Evolutionary conservation across 2,888 invertebrate genomes (phyloP).

Genomic region (Amphipyra berbera): DNA sequence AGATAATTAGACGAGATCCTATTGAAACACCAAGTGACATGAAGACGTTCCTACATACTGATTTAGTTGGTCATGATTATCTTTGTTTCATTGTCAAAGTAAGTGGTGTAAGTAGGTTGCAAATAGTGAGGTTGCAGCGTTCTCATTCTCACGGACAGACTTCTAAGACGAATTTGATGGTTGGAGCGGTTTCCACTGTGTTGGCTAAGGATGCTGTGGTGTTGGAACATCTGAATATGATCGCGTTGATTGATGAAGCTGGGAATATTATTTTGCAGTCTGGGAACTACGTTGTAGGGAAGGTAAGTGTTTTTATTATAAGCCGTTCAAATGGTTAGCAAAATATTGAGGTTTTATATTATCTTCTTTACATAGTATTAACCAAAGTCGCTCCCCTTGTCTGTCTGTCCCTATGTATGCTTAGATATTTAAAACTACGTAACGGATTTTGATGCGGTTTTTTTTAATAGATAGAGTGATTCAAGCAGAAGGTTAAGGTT

Average conservation of each 20-base stretch:
- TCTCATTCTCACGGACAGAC: constrained; percentile 86
- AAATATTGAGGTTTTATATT: too few relatives aligned
- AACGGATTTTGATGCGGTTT: too few relatives aligned
- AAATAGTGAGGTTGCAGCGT: constrained; percentile 92
- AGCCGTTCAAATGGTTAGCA: too few relatives aligned
- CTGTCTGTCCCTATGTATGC: too few relatives aligned
- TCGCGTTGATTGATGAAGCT: constrained; percentile 94
- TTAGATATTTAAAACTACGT: too few relatives aligned
- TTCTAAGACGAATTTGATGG: constrained; percentile 91
- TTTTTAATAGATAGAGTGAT: too few relatives aligned
- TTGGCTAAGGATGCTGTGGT: constrained; percentile 96
- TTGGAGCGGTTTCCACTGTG: constrained; percentile 93
- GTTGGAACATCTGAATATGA: constrained; percentile 94
- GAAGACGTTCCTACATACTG: constrained; percentile 95
- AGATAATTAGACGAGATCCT: constrained; percentile 75
- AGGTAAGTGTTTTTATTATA: constrained; percentile 75
- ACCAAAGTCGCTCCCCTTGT: too few relatives aligned
- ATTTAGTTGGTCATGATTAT: constrained; percentile 95
- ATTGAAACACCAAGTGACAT: constrained; percentile 76
- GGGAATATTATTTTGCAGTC: constrained; percentile 95
- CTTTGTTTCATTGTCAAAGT: constrained; percentile 93
- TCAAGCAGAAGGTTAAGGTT: too few relatives aligned
- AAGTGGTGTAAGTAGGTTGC: constrained; percentile 87
- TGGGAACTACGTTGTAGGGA: constrained; percentile 94
- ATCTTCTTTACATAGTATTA: too few relatives aligned